Base-by-base conservation (phyloP, 2,888 invertebrate genomes). In the Dorcus parallelipipedus region DNA sequence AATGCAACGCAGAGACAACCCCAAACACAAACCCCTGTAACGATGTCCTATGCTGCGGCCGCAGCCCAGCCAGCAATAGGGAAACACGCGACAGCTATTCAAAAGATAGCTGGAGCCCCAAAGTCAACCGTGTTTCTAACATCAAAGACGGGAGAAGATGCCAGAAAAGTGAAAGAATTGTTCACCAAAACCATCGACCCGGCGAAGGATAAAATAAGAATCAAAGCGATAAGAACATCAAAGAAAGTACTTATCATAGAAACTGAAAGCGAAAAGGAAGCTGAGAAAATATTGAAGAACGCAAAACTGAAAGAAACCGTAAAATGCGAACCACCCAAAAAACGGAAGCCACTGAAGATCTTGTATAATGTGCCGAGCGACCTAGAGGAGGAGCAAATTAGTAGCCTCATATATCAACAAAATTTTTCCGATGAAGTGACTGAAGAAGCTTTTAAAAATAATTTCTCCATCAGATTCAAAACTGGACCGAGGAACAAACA, bases 391-490 rank as follows among this genome's bases (percentile, higher is more conserved):
- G 0, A 2, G 38, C 39, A 10, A n/a, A 40, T 54, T 3, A 42
- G 1, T 9, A 7, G 14, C 40, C 38, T 9, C 7, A n/a, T n/a
- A n/a, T n/a, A 43, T 56, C 2, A 42, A 9, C 54, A 58, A 49
- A 61, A 61, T 17, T 38, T 59, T 5, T 9, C 10, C 0, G 54
- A 45, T 1, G 20, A 7, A 9, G 14, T 56, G 0, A 23, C 3
- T 3, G 40, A 48, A 23, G 20, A 43, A 5, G 47, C 42, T 4
- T 60, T 48, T 39, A 8, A 54, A 2, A n/a, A 49, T 1, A 10
- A 49, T 7, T 49, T 61, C 9, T 23, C 49, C 3, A 10, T 59
- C 2, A 5, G 52, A 10, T 61, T 61, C 50, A 56, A 43, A 47
- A 54, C 59, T 1, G 61, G 56, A 17, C 59, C 57, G 0, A 23